phyloP scores from a whole-genome alignment of 2,797 vertebrate genomes.

The Bradypus variegatus region DNA sequence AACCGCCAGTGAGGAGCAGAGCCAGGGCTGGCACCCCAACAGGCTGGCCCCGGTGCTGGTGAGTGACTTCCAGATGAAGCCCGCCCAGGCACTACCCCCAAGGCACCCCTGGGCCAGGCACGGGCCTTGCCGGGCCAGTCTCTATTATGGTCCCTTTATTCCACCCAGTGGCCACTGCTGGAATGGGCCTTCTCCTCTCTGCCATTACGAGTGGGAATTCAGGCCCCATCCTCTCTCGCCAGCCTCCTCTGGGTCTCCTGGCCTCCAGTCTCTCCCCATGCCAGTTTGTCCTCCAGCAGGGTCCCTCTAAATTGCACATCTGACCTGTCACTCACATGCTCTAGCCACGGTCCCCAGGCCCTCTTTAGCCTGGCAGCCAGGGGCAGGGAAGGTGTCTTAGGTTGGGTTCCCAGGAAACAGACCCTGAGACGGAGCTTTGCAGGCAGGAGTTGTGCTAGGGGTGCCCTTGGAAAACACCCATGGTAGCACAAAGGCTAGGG shows the following conservation, averaged over 20 bases:
- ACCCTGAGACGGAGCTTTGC: background rate
- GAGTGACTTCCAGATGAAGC: conserved; percentile 20
- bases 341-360: background rate
- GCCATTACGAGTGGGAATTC: background rate
- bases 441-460: background rate
- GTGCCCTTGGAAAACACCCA: background rate
- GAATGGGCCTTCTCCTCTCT: background rate
- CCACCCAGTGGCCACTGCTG: conserved; percentile 27
- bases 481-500: background rate
- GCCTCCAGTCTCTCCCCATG: background rate
- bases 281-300: background rate
- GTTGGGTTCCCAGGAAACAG: background rate
- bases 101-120: rapidly evolving
- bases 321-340: background rate
- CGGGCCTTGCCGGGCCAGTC: background rate
- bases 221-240: background rate
- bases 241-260: background rate
- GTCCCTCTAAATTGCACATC: background rate
- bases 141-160: conserved; percentile 17
- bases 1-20: background rate
- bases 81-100: background rate
- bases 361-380: background rate
- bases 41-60: background rate
- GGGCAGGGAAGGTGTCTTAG: background rate
- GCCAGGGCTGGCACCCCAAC: background rate